These are phyloP conservation scores for Cyprinodon variegatus DNA, from an alignment of 2,113 vertebrate genomes.

Conservation along the genomic window DNA sequence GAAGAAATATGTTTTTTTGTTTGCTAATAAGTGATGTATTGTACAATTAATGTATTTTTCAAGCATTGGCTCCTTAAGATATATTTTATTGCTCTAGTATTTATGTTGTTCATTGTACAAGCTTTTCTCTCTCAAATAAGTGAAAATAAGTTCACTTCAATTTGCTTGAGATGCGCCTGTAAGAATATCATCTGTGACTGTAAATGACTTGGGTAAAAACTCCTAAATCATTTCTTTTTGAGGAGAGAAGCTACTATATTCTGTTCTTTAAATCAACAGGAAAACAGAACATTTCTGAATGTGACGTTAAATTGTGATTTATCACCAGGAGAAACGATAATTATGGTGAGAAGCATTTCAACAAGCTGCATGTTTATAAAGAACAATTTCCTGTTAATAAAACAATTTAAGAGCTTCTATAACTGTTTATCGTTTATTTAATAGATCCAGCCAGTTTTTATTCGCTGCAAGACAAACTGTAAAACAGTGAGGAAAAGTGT, in stretches of 20 bases:
- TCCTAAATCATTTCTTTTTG: neutral
- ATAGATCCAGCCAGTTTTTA: conserved; percentile 76
- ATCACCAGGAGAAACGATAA: conserved; percentile 42
- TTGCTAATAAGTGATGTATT: too few species aligned
- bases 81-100: too few species aligned
- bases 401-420: neutral
- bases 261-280: conserved; percentile 48
- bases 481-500: conserved; percentile 9
- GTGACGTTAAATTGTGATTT: conserved; percentile 61
- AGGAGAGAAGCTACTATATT: neutral
- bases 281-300: conserved; percentile 54
- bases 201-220: neutral
- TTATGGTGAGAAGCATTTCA: conserved; percentile 62
- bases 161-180: neutral
- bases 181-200: neutral
- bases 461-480: conserved; percentile 66
- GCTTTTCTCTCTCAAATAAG: neutral
- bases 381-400: neutral
- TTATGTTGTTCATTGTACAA: neutral
- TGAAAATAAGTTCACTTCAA: neutral
- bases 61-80: too few species aligned
- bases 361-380: neutral
- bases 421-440: conserved; percentile 4
- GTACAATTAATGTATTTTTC: neutral
- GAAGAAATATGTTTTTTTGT: too few species aligned